Base-by-base conservation (phyloP, 2,113 vertebrate genomes). In the Petaurus breviceps region DNA sequence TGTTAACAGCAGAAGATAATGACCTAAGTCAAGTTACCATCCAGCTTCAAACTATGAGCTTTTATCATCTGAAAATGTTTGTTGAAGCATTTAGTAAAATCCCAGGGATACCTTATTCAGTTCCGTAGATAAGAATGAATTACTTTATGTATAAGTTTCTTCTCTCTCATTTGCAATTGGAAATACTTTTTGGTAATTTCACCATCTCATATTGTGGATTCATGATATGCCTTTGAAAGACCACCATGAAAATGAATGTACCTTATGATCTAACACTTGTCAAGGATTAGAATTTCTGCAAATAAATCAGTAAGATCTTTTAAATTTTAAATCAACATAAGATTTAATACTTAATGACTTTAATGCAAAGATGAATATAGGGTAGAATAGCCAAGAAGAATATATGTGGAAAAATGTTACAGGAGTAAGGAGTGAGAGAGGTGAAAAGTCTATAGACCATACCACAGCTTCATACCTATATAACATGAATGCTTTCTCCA, bases 81-180 rank as follows among this genome's bases (percentile, higher is more conserved):
- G 77, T 95, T 91, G 3, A 90, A 57, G 95, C 49, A 51, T 25
- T 54, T 49, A 91, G 61, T 68, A 31, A 96, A 95, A 96, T 93
- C 90, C 57, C 47, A 23, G 68, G 49, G 53, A 43, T 94, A 92
- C 57, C 53, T 92, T 96, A 96, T 94, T 97, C 93, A 94, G 61
- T 94, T 96, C 91, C 51, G 92, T 94, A 97, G 95, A 97, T 92
- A 46, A 61, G 11, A 89, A 92, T 96, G 96, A 97, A 95, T 95
- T 97, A 96, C 94, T 96, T 98, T 94, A 95, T 43, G 53, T 53
- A 53, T 52, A 96, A 57, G 94, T 95, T 97, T 97, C 92, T 97
- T 55, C 91, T 26, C 77, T 68, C 51, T 94, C 92, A 96, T 95
- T 95, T 96, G 68, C 94, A 77, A 96, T 14, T 95, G 94, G 95